Percentiles rank a stretch among this genome's conserved stretches.
These are phyloP conservation scores for Frankliniella intonsa DNA, from an alignment of 2,888 invertebrate genomes.

Conservation along the genomic window DNA sequence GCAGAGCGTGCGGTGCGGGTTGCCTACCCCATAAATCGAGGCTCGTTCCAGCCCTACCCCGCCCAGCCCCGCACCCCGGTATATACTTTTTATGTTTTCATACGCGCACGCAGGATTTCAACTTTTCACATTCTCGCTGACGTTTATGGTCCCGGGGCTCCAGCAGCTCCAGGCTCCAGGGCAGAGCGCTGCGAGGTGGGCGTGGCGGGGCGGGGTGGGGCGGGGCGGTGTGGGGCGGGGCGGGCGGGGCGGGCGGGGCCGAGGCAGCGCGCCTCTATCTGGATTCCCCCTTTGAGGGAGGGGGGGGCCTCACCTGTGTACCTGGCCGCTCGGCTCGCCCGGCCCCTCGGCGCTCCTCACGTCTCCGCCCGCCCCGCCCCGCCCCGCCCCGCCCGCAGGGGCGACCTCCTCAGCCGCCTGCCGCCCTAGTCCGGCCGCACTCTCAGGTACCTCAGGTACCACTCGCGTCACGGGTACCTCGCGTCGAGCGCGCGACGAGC, in stretches of 20 bases:
- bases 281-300: too few species aligned
- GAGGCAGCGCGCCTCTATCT: not conserved
- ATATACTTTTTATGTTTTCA: slow-evolving; percentile 6
- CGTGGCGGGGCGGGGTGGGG: not conserved
- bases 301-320: not conserved
- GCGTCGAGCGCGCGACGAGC: not conserved
- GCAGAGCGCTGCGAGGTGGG: not conserved
- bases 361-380: not conserved
- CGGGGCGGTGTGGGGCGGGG: not conserved
- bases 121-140: slow-evolving; percentile 25
- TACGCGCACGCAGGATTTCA: slow-evolving; percentile 22
- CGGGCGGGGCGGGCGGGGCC: not conserved
- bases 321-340: too few species aligned
- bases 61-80: not conserved
- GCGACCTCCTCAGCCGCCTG: not conserved
- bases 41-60: not conserved
- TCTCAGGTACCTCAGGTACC: slow-evolving; percentile 7
- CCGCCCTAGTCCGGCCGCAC: not conserved
- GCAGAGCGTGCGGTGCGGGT: not conserved
- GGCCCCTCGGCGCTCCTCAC: too few species aligned
- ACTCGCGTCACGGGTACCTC: not conserved
- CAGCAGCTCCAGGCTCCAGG: not conserved
- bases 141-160: slow-evolving; percentile 8
- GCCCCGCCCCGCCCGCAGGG: not conserved
- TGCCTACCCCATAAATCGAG: not conserved